Percentiles rank a stretch among this genome's conserved stretches.
Evolutionary conservation across 1,140 invertebrate genomes (phyloP).

Genomic region (Melanaphis sacchari): DNA sequence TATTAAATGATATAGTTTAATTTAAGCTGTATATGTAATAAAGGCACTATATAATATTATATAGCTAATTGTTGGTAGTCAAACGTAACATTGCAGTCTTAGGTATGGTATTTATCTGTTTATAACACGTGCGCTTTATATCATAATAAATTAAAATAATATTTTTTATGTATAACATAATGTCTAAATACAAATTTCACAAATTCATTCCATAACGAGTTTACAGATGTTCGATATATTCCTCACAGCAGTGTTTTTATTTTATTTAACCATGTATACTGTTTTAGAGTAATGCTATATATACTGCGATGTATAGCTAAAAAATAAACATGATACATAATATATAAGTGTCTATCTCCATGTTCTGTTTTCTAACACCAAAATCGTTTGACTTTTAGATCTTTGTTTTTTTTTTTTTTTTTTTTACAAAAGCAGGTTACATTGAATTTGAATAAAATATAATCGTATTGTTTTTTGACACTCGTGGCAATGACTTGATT

Average conservation of each 20-base stretch:
- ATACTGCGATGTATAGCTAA: neutral
- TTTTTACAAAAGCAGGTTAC: neutral
- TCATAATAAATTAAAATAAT: neutral
- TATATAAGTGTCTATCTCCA: neutral
- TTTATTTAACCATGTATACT: neutral
- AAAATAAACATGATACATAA: neutral
- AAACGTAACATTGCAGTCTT: neutral
- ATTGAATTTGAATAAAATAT: neutral
- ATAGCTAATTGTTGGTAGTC: neutral
- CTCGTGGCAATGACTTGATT: neutral
- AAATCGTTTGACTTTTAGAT: neutral
- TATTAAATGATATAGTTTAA: neutral
- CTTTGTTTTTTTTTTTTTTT: neutral
- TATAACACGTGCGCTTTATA: neutral
- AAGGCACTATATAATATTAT: neutral
- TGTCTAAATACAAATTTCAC: neutral
- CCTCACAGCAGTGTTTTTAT: neutral
- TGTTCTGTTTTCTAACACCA: neutral
- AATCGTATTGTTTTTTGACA: neutral
- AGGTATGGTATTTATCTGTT: neutral
- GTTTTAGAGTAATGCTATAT: neutral
- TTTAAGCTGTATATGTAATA: neutral
- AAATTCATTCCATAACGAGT: neutral
- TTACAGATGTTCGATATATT: neutral
- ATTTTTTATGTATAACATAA: neutral